Base-by-base conservation (phyloP, 2,113 vertebrate genomes). In the Colossoma macropomum region DNA sequence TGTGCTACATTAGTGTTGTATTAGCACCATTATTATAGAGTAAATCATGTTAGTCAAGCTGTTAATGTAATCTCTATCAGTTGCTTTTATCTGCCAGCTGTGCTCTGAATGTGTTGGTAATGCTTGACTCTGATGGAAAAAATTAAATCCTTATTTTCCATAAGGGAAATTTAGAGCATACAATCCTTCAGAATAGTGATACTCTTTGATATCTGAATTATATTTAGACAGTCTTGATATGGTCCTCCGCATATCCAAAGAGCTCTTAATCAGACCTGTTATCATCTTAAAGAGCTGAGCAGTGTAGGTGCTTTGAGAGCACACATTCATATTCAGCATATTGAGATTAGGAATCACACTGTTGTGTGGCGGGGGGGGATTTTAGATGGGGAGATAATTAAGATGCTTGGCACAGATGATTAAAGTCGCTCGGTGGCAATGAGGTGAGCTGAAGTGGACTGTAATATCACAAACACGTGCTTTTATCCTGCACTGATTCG, bases 351-450 rank as follows among this genome's bases (percentile, higher is more conserved):
- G 17, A 27, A 19, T 56, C 56, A 59, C 56, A 72, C 45, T 48
- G 82, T 63, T 71, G 81, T 80, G 66, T 69, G 77, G 45, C 50
- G 23, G 63, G 48, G 7, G 17, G 65, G 56, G 84, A 77, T 74
- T 80, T 84, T 69, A 78, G 71, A 85, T 75, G 38, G 45, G 30
- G 62, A 71, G 62, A 83, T 80, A 78, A 83, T 85, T 78, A 84
- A 79, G 65, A 75, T 48, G 62, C 65, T 78, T 56, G 52, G 16
- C 50, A 68, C 27, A 79, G 75, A 78, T 86, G 75, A 87, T 85
- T 85, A 83, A 87, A 85, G 74, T 79, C 79, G n/a, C 38, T 71
- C 45, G 28, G 21, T 76, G 75, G 21, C 12, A 54, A 68, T 54
- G 17, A 80, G 69, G 34, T 87, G 52, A 28, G 41, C 77, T 68